Conservation (phyloP, 2,888 invertebrate species). For the Xestia xanthographa region DNA sequence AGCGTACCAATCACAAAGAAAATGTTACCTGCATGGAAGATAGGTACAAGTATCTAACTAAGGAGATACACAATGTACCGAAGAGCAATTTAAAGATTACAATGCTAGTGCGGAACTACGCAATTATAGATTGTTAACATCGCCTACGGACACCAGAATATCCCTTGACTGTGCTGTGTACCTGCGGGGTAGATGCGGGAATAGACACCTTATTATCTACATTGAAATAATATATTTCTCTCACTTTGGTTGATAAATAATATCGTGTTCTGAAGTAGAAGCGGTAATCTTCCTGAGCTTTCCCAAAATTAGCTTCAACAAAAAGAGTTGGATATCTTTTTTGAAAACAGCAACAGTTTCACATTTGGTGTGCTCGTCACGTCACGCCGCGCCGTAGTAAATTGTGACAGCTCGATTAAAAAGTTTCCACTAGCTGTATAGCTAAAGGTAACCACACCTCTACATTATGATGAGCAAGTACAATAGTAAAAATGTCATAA, state of each 20-base stretch:
- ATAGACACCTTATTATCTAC: conserved; percentile 15
- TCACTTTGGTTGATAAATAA: conserved; percentile 5
- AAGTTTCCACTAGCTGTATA: conserved; percentile 25
- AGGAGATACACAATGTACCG: not conserved
- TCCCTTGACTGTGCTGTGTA: not conserved
- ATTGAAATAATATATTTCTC: conserved; percentile 4
- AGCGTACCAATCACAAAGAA: not conserved
- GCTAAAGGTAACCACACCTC: conserved; percentile 15
- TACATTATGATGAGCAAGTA: conserved; percentile 14
- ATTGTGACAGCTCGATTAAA: conserved; percentile 12
- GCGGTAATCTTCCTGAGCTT: not conserved
- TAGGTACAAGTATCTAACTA: not conserved
- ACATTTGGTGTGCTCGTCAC: not conserved
- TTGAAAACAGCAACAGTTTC: not conserved
- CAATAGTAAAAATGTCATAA: conserved; percentile 48
- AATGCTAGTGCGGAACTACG: conserved; percentile 41
- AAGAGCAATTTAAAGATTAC: conserved; percentile 34
- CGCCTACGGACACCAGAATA: conserved; percentile 44
- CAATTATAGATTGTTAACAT: conserved; percentile 54
- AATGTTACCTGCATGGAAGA: not conserved
- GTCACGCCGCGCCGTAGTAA: not conserved
- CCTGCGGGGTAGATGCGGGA: conserved; percentile 6
- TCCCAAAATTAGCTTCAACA: not conserved
- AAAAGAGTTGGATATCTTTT: not conserved
- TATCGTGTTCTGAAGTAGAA: not conserved